phyloP scores from a whole-genome alignment of 1,140 invertebrate species.

The Lerema accius region DNA sequence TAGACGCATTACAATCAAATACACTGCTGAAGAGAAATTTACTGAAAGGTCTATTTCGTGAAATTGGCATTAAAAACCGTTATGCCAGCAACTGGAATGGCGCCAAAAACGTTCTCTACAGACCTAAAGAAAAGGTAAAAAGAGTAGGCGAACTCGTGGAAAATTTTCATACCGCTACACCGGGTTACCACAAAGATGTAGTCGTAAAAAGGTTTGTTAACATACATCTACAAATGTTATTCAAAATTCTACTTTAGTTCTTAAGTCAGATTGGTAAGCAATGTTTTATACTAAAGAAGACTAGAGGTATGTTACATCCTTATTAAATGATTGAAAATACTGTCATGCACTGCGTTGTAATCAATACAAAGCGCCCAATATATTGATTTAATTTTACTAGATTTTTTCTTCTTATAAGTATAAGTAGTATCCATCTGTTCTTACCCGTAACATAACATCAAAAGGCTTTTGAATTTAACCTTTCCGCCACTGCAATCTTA shows the following conservation, averaged over 20 bases:
- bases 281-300: no score
- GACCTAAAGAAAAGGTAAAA: slow-evolving; percentile 47
- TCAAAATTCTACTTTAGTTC: not conserved
- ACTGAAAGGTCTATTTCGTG: slow-evolving; percentile 36
- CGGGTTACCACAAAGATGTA: slow-evolving; percentile 11
- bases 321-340: no score
- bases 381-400: no score
- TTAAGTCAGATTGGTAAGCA: no score
- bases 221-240: not conserved
- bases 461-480: slow-evolving; percentile 14
- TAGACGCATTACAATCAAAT: slow-evolving; percentile 3
- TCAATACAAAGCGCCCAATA: no score
- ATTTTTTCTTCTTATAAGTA: not conserved
- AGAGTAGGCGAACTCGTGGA: slow-evolving; percentile 36
- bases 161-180: slow-evolving; percentile 40
- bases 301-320: no score
- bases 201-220: not conserved
- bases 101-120: slow-evolving; percentile 48
- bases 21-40: slow-evolving; percentile 24
- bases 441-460: not conserved
- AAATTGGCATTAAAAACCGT: slow-evolving; percentile 55
- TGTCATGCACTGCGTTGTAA: no score
- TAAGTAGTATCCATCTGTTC: not conserved
- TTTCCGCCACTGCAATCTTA: not conserved
- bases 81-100: slow-evolving; percentile 45